Percentiles rank a stretch among this genome's conserved stretches.
phyloP scores from a whole-genome alignment of 1,140 invertebrate genomes.

The Aphis gossypii region DNA sequence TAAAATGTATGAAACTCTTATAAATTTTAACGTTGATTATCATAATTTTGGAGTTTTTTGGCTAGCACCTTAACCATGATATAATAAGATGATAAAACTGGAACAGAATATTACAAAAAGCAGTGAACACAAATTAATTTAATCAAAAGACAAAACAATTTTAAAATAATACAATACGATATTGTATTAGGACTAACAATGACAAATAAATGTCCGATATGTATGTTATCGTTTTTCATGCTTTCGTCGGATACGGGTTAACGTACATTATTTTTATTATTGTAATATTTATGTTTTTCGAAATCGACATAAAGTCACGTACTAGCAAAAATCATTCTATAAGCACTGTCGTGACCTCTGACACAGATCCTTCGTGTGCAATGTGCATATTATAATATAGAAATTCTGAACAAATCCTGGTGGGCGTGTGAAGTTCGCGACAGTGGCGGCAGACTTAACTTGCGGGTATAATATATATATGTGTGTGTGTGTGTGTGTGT shows the following conservation, averaged over 20 bases:
- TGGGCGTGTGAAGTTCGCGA: background rate
- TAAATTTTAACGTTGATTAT: too few species aligned
- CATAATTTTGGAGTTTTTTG: background rate
- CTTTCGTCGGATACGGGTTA: background rate
- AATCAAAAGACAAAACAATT: too few species aligned
- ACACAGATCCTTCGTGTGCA: background rate
- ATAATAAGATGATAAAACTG: too few species aligned
- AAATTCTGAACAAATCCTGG: background rate
- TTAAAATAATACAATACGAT: too few species aligned
- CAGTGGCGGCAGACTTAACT: background rate
- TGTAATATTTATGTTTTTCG: background rate
- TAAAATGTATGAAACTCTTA: background rate
- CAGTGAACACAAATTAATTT: background rate
- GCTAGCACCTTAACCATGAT: too few species aligned
- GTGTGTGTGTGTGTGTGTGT: background rate
- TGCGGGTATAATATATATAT: background rate
- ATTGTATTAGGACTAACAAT: too few species aligned
- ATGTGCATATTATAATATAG: background rate
- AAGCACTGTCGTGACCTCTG: slow-evolving; percentile 7
- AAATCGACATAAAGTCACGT: background rate
- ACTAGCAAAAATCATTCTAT: background rate
- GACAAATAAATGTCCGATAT: too few species aligned
- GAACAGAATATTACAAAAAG: too few species aligned
- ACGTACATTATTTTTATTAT: background rate
- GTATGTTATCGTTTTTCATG: too few species aligned